phyloP scores from a whole-genome alignment of 2,797 vertebrate genomes.

The Cacajao melanocephalus region DNA sequence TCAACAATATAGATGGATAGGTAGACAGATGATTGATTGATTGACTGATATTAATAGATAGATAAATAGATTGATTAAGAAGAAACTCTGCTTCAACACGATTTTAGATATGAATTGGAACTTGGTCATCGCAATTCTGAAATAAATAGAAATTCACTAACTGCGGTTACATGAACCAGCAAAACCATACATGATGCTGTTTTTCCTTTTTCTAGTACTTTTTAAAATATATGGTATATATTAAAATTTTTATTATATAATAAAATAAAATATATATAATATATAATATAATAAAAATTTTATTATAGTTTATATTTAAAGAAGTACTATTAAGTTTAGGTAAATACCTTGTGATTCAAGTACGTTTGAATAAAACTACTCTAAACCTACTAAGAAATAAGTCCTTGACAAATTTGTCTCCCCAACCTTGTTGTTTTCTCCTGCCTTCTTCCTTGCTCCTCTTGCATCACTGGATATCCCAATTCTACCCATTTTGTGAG shows the following conservation, averaged over 20 bases:
- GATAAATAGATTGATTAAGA: not conserved
- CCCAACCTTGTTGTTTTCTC: not conserved
- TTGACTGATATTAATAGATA: not conserved
- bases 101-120: not conserved
- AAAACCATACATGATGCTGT: not conserved
- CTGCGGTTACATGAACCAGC: slow-evolving; percentile 52
- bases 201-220: not conserved
- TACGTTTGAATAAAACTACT: not conserved
- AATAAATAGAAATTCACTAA: slow-evolving; percentile 60
- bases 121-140: slow-evolving; percentile 55
- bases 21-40: not conserved
- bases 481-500: not conserved
- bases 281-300: not conserved
- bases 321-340: not conserved
- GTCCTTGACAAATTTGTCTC: not conserved
- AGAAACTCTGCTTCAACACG: not conserved
- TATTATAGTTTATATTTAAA: not conserved
- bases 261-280: no score
- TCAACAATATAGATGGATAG: not conserved
- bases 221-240: not conserved
- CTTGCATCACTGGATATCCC: not conserved
- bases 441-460: not conserved
- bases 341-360: not conserved
- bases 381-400: not conserved
- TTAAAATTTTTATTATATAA: no score